Evolutionary conservation across 2,113 vertebrate genomes (phyloP), one percentile per base, ranked within the genome.

Genomic region (Etia nguti): DNA sequence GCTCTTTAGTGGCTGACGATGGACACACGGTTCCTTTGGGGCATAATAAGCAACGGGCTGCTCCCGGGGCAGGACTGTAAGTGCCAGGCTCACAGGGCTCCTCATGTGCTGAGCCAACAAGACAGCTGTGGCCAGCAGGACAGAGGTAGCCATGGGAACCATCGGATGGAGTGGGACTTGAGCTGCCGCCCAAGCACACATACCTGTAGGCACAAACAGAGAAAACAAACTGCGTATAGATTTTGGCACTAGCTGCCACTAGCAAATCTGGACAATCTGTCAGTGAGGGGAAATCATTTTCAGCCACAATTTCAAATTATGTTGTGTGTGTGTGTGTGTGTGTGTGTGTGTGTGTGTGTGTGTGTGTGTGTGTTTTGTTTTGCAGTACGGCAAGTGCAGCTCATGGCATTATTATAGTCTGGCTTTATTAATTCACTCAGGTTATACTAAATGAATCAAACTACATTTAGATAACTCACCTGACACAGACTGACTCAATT

Each of bases 81-180:
- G 95, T 97, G 56, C 98, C 98, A 26, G 98, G 97, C 86, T 97
- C 93, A 57, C 98, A 99, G 24, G 98, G 97, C 34, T 97, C 43
- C 50, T 98, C 97, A 1, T 87, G 65, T 57, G 82, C 92, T 5
- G 96, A 94, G 83, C 98, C 98, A 5, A 91, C 84, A 4, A 97
- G 97, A 90, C 98, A 99, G 90, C 80, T 93, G 92, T 97, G 97
- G 52, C 98, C 97, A 0, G 93, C 92, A 3, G 97, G 97, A 84
- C 98, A 99, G 10, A 92, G 90, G 92, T 99, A 98, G 4, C 98
- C 97, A 4, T 92, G 95, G 81, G 92, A 90, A 24, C 94, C 96
- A 80, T 98, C 95, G 0, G 92, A 93, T 1, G 98, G 97, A 22
- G 94, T 94, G 10, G 98, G 95, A 70, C 90, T 92, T 8, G 94